phyloP scores from a whole-genome alignment of 2,797 vertebrate genomes.

The Fringilla coelebs region DNA sequence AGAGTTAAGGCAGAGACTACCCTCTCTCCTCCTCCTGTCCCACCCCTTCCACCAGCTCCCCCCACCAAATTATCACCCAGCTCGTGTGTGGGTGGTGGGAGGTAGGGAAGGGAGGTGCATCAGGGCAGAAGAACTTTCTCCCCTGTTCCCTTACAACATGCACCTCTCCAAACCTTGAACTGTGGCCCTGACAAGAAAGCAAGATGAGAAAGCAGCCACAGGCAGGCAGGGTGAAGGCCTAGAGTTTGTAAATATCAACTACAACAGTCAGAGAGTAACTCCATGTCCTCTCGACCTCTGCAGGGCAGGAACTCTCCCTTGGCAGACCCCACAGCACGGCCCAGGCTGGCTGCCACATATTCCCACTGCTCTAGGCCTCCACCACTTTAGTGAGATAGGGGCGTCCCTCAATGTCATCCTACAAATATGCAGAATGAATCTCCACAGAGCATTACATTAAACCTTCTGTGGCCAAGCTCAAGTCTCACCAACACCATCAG shows the following conservation, averaged over 20 bases:
- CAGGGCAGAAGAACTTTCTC: background rate
- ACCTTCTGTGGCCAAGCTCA: background rate
- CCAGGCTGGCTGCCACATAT: background rate
- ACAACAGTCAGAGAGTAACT: background rate
- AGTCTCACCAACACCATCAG: background rate
- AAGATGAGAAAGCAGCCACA: background rate
- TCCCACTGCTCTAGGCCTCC: background rate
- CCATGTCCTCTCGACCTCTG: background rate
- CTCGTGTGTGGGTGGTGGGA: background rate
- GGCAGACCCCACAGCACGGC: background rate
- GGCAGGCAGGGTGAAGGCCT: background rate
- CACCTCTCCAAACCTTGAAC: slow-evolving; percentile 28
- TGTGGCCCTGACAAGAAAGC: background rate
- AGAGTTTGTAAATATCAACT: background rate
- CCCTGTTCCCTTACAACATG: background rate
- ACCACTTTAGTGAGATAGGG: background rate
- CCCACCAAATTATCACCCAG: background rate
- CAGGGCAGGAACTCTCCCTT: background rate
- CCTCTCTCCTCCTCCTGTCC: slow-evolving; percentile 18
- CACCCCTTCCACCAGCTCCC: slow-evolving; percentile 15
- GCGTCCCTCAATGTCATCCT: background rate
- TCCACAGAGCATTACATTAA: background rate
- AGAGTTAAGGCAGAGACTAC: slow-evolving; percentile 8
- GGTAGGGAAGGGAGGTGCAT: background rate
- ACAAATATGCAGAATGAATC: background rate